Conservation (phyloP, 1,140 invertebrate species). For the Drosophila mauritiana region DNA sequence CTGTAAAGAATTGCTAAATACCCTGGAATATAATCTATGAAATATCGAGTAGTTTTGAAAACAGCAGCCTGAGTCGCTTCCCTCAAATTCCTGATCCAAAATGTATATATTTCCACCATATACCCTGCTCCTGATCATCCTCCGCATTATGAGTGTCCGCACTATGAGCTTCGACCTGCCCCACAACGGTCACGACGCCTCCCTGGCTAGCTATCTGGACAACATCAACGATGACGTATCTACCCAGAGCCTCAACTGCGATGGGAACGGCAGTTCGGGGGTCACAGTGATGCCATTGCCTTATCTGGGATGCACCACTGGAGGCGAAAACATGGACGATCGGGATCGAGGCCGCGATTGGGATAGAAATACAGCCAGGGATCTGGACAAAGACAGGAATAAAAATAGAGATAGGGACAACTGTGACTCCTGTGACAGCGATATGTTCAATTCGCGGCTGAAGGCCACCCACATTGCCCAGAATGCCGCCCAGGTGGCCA, state of each 20-base stretch:
- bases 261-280: background rate
- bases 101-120: background rate
- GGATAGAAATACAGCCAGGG: too few relatives aligned
- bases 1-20: too few relatives aligned
- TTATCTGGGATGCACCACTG: background rate
- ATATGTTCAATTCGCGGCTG: background rate
- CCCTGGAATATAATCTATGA: too few relatives aligned
- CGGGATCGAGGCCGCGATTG: too few relatives aligned
- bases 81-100: slow-evolving; percentile 1
- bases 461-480: slow-evolving; percentile 87
- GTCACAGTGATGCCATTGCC: background rate
- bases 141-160: background rate
- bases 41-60: too few relatives aligned
- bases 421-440: slow-evolving; percentile 10
- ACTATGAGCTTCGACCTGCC: slow-evolving; percentile 6
- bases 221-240: background rate
- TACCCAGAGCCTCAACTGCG: background rate
- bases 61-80: background rate
- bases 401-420: background rate
- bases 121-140: background rate
- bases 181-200: background rate
- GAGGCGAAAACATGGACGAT: background rate
- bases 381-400: background rate
- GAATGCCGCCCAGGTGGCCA: slow-evolving; percentile 88
- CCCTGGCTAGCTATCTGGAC: background rate